Base-by-base conservation (phyloP, 2,797 vertebrate species). In the Alfaro cultratus region DNA sequence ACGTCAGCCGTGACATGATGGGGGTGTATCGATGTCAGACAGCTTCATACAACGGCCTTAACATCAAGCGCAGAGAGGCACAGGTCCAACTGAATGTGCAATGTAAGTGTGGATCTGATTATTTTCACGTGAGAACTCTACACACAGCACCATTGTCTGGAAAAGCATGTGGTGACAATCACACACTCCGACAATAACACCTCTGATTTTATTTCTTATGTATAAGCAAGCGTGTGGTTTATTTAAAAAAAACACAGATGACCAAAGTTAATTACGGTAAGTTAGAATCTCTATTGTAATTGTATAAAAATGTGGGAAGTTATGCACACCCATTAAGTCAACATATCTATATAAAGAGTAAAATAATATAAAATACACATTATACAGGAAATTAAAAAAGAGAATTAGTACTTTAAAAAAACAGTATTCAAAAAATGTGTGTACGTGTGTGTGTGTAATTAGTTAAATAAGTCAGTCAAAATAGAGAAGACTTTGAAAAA, bases 31-130 rank as follows among this genome's bases (percentile, higher is more conserved):
- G 97, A 74, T 99, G 98, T 91, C 98, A 99, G 92, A 99, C 98
- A 0, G 98, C 98, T 26, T 96, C 97, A 2, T 99, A 98, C 94
- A 99, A 99, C 1, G 98, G 98, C 71, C 98, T 99, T 36, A 99
- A 99, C 95, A 97, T 99, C 90, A 97, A 97, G 75, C 94, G 97
- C 21, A 95, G 98, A 3, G 97, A 98, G 88, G 95, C 96, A 7
- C 94, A 97, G 85, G 97, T 99, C 90, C 97, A 98, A 79, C 97
- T 99, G 84, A 98, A 96, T 1, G 97, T 99, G 79, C 97, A 97
- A 86, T 99, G 98, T 99, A 94, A 99, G 98, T 98, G 34, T 75
- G 13, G 11, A 76, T 84, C 26, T 26, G 13, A 73, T 31, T 62
- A 51, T 62, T 41, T 68, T 68, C 36, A 39, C 9, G 36, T 68